Percentiles rank a stretch among this genome's conserved stretches.
phyloP scores from a whole-genome alignment of 2,797 vertebrate genomes.

The Megaceryle alcyon region DNA sequence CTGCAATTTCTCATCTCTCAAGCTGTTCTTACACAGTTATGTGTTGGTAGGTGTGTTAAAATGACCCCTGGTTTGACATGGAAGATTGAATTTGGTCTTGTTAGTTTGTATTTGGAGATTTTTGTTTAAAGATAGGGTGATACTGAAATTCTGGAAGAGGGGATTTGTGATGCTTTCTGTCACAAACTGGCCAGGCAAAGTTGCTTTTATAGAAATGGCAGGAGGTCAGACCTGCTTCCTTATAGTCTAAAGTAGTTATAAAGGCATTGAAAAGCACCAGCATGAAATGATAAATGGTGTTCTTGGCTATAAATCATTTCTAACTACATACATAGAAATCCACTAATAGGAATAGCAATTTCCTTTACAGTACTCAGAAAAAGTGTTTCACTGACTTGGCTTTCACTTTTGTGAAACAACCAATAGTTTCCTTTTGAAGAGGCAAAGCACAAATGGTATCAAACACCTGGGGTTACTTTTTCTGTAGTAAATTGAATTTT shows the following conservation, averaged over 20 bases:
- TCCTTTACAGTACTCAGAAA: slow-evolving; percentile 48
- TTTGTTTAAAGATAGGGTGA: background rate
- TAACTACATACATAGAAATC: slow-evolving; percentile 28
- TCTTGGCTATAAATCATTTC: background rate
- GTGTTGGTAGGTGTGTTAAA: background rate
- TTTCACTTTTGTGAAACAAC: slow-evolving; percentile 39
- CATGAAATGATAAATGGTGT: background rate
- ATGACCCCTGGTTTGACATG: background rate
- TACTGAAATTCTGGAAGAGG: background rate
- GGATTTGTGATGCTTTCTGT: background rate
- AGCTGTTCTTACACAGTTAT: background rate
- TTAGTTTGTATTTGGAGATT: background rate
- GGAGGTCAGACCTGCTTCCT: background rate
- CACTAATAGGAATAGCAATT: slow-evolving; percentile 34
- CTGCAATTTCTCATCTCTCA: background rate
- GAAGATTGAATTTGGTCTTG: background rate
- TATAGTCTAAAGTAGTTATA: background rate
- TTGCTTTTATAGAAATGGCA: background rate
- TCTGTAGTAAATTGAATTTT: background rate
- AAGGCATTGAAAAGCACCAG: background rate
- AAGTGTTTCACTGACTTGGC: slow-evolving; percentile 13
- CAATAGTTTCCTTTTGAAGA: slow-evolving; percentile 17
- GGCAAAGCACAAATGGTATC: background rate
- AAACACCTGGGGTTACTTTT: background rate
- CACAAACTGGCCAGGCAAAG: background rate